Percentiles rank a stretch among this genome's conserved stretches.
These are phyloP conservation scores for Sinhomidia bicolor DNA, from an alignment of 2,888 invertebrate genomes.

Conservation along the genomic window DNA sequence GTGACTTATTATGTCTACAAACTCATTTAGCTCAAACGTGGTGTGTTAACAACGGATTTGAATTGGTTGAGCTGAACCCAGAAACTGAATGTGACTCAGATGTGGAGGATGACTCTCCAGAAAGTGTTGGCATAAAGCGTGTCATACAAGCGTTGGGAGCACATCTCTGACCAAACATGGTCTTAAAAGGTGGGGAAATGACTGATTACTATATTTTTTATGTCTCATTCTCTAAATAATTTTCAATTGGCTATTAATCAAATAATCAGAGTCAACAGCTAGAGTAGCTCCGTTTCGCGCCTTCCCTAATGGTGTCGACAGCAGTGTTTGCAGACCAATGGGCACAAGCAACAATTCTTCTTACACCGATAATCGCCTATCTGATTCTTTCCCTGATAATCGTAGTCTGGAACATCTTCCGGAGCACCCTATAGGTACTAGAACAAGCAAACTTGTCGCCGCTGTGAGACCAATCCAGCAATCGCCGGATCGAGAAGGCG, in stretches of 20 bases:
- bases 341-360: conserved; percentile 30
- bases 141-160: conserved; percentile 88
- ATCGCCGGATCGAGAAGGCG: conserved; percentile 60
- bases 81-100: conserved; percentile 83
- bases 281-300: conserved; percentile 64
- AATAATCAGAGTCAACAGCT: conserved; percentile 56
- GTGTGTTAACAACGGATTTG: conserved; percentile 87
- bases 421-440: conserved; percentile 64
- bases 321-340: conserved; percentile 54
- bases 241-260: not conserved
- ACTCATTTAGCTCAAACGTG: conserved; percentile 84
- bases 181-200: conserved; percentile 84
- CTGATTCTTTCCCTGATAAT: conserved; percentile 65
- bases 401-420: conserved; percentile 69
- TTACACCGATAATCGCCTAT: conserved; percentile 57
- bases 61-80: conserved; percentile 87
- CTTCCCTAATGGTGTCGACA: conserved; percentile 64
- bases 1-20: no score
- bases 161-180: conserved; percentile 88
- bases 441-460: conserved; percentile 79
- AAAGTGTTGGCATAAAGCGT: conserved; percentile 86
- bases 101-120: conserved; percentile 84
- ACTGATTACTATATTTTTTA: not conserved
- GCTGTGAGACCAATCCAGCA: conserved; percentile 75
- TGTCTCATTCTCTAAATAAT: not conserved